Conservation (phyloP, 1,140 invertebrate genomes). For the Lamellibrachia luymesi region DNA sequence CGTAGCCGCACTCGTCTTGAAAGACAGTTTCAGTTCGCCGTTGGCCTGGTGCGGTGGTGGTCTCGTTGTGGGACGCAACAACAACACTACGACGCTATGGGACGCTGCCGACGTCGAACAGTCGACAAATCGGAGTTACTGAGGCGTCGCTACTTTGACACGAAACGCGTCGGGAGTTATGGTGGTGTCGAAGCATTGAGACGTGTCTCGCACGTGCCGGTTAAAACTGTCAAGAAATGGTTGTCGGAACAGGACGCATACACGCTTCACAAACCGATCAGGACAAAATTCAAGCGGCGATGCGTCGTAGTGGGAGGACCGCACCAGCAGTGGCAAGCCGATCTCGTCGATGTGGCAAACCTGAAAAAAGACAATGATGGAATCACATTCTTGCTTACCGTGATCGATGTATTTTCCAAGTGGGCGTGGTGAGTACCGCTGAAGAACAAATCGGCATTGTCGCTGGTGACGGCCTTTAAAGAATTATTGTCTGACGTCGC, state of each 20-base stretch:
- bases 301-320: conserved; percentile 31
- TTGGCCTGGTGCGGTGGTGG: background rate
- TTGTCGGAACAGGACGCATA: conserved; percentile 28
- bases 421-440: conserved; percentile 56
- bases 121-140: background rate
- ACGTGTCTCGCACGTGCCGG: background rate
- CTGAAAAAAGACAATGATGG: conserved; percentile 50
- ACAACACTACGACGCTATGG: background rate
- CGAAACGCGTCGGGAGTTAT: background rate
- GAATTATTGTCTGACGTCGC: conserved; percentile 26
- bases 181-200: background rate
- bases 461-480: conserved; percentile 34
- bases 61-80: background rate
- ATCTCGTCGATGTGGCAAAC: conserved; percentile 46
- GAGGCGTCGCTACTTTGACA: background rate
- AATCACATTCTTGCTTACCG: conserved; percentile 56
- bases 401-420: conserved; percentile 59
- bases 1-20: background rate
- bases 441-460: conserved; percentile 55
- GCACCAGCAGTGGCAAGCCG: conserved; percentile 52
- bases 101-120: background rate
- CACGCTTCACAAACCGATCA: conserved; percentile 26
- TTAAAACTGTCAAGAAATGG: conserved; percentile 22
- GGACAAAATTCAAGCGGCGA: conserved; percentile 20
- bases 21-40: background rate